These are phyloP conservation scores for Nesoenas mayeri DNA, from an alignment of 2,113 vertebrate species.

Conservation along the genomic window DNA sequence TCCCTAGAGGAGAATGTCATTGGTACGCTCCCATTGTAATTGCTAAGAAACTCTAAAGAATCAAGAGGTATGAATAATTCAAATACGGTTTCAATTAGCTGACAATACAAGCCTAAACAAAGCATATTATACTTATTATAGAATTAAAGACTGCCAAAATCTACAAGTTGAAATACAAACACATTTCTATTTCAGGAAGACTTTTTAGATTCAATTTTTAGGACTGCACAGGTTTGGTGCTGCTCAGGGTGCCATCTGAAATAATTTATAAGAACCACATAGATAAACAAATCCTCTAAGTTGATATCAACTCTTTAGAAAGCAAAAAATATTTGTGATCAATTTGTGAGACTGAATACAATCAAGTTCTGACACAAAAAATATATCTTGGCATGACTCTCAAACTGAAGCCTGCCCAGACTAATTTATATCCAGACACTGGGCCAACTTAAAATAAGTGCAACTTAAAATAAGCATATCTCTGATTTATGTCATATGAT, in stretches of 20 bases:
- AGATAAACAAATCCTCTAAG: background rate
- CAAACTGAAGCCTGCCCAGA: background rate
- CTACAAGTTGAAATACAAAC: background rate
- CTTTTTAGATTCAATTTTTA: background rate
- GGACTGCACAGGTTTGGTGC: background rate
- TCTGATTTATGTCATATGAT: constrained; percentile 34
- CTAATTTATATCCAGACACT: constrained; percentile 3
- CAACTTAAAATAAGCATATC: constrained; percentile 3
- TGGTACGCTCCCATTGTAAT: background rate
- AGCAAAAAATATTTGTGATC: background rate
- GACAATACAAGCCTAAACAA: background rate
- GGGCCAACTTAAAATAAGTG: constrained; percentile 13
- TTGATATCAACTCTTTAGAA: background rate
- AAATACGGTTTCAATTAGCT: background rate
- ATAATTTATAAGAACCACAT: background rate
- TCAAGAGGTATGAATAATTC: constrained; percentile 27
- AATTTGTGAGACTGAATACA: background rate
- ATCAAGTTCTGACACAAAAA: background rate
- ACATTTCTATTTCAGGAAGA: background rate
- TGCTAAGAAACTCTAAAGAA: background rate
- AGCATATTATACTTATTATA: background rate
- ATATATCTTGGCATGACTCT: background rate
- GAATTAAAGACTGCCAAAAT: constrained; percentile 4
- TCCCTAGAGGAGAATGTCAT: background rate
- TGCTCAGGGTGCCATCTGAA: background rate